Evolutionary conservation across 1,140 invertebrate genomes (phyloP).

Genomic region (Meteorus sp.): DNA sequence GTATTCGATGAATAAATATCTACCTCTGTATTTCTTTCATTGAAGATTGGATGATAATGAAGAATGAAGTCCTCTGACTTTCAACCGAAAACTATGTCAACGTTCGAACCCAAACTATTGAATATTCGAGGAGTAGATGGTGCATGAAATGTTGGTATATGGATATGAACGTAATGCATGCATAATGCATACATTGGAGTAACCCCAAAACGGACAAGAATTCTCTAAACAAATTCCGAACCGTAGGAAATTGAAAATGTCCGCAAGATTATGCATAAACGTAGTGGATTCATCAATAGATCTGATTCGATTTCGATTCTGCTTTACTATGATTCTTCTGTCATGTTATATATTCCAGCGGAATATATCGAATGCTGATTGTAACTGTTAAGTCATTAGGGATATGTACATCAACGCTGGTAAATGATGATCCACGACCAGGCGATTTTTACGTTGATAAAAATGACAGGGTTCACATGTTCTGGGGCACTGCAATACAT

Average conservation of each 20-base stretch:
- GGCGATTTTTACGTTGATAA: constrained; percentile 18
- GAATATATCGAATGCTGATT: constrained; percentile 7
- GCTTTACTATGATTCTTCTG: not conserved
- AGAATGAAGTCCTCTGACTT: not conserved
- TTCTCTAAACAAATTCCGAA: no score
- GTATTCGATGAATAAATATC: not conserved
- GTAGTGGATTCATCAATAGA: not conserved
- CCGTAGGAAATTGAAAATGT: no score
- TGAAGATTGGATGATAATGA: no score
- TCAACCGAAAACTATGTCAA: not conserved
- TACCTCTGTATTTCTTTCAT: no score
- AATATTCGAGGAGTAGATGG: no score
- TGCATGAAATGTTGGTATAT: constrained; percentile 4
- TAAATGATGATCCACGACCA: not conserved
- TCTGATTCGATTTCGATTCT: not conserved
- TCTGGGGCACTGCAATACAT: not conserved
- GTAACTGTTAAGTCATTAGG: not conserved
- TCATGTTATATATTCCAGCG: constrained; percentile 3
- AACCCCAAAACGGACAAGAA: not conserved
- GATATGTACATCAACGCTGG: not conserved
- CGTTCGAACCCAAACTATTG: not conserved
- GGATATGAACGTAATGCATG: not conserved
- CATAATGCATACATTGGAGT: constrained; percentile 8
- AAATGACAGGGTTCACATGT: constrained; percentile 4
- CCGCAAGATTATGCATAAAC: not conserved